Evolutionary conservation across 2,888 invertebrate genomes (phyloP), one percentile per base, ranked within the genome.

Genomic region (Notodonta dromedarius): DNA sequence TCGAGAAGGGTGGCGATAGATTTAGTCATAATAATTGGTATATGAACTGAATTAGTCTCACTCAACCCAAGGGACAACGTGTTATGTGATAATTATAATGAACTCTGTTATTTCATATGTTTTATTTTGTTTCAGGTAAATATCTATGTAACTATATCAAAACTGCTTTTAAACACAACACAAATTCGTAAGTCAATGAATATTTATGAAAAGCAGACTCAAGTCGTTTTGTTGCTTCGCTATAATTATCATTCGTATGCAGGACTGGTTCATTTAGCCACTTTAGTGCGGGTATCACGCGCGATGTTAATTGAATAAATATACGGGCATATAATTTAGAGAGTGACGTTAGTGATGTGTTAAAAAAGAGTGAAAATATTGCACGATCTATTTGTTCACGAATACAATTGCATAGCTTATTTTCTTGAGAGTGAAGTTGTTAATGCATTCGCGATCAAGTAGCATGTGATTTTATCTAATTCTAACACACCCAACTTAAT

Each of bases 41-140:
- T 3, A 35, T 4, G 1, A 24, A 24, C 24, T 24, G 24, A 24
- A 24, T 24, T 24, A 24, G 24, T 24, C 35, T 5, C 35, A 4
- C 7, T 35, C 35, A 35, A 35, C 35, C 35, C 35, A 35, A 35
- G 4, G 35, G 35, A 35, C 35, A 35, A 8, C 16, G 50, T 16
- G 3, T 9, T 16, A 50, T 16, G 4, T 14, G 50, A 9, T 16
- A n/a, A 48, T 48, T 48, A 7, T 16, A n/a, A 48, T 48, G n/a
- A 7, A 48, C 48, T n/a, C 48, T 48, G 14, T 48, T 5, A 50
- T 50, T 9, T 50, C 2, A 50, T 24, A 14, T 16, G 13, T 46
- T 58, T 42, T 52, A 42, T 66, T 60, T 67, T 62, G 58, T 67
- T 67, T 46, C 67, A 67, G 67, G 67, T 67, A 67, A 67, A 58